These are phyloP conservation scores for Abramis brama DNA, from an alignment of 2,113 vertebrate species.

Conservation along the genomic window DNA sequence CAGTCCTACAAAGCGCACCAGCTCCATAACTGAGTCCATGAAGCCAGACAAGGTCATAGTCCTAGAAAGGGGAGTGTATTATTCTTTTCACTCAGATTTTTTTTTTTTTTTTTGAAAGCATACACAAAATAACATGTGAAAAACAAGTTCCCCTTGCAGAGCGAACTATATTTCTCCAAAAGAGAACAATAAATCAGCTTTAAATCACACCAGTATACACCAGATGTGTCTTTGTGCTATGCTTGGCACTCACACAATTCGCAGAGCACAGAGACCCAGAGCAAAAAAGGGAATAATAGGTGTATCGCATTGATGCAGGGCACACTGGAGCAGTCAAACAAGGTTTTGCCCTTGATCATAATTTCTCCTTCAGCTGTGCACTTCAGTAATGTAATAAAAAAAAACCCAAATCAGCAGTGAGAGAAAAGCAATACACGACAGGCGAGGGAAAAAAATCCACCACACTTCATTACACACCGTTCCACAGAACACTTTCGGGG, in stretches of 20 bases:
- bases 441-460: background rate
- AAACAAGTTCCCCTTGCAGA: background rate
- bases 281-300: constrained; percentile 11
- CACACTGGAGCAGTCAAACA: constrained; percentile 17
- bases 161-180: background rate
- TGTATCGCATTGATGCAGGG: constrained; percentile 23
- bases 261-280: background rate
- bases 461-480: constrained; percentile 40
- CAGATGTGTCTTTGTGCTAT: constrained; percentile 43
- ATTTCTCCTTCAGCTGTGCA: constrained; percentile 48
- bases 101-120: background rate
- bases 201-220: constrained; percentile 19
- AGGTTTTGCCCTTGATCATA: constrained; percentile 21
- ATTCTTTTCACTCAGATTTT: constrained; percentile 22
- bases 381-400: constrained; percentile 45
- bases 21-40: constrained; percentile 78
- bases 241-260: constrained; percentile 4
- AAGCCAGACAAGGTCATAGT: constrained; percentile 81
- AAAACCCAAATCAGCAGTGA: constrained; percentile 46
- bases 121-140: background rate
- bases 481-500: constrained; percentile 22
- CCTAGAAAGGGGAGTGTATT: constrained; percentile 70
- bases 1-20: constrained; percentile 83
- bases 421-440: constrained; percentile 29
- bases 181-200: constrained; percentile 1